A percentile compares a stretch with the other conserved stretches of the same genome.
Evolutionary conservation across 2,888 invertebrate species (phyloP).

Genomic region (Diplolepis rosae): DNA sequence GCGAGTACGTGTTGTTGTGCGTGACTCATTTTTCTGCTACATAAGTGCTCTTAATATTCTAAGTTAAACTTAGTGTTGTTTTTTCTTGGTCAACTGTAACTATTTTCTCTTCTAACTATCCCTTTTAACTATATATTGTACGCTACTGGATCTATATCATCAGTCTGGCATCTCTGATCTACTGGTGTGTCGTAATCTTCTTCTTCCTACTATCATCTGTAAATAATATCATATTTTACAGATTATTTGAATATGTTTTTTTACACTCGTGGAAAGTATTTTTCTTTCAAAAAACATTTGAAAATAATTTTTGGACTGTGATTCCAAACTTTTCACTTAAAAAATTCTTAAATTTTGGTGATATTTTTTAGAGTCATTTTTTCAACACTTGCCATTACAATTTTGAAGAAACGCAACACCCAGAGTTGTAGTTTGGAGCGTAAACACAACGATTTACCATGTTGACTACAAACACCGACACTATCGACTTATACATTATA

Average conservation of each 20-base stretch:
- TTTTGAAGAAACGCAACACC: background rate
- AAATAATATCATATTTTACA: background rate
- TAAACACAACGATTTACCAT: background rate
- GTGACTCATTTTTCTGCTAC: slow-evolving; percentile 74
- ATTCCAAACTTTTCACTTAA: too few species aligned
- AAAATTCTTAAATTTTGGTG: background rate
- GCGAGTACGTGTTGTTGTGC: slow-evolving; percentile 78
- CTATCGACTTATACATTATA: background rate
- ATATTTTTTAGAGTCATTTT: too few species aligned
- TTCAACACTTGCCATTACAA: slow-evolving; percentile 15
- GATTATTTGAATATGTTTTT: too few species aligned
- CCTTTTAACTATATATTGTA: slow-evolving; percentile 49
- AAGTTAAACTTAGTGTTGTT: slow-evolving; percentile 39
- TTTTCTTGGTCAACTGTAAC: slow-evolving; percentile 41
- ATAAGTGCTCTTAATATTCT: slow-evolving; percentile 42
- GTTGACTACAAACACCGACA: background rate
- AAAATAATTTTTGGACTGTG: background rate
- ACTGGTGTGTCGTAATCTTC: slow-evolving; percentile 68
- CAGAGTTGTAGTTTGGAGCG: background rate
- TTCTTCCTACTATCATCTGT: slow-evolving; percentile 66
- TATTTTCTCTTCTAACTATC: slow-evolving; percentile 41
- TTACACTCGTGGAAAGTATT: too few species aligned
- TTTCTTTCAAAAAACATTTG: too few species aligned
- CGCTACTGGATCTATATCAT: slow-evolving; percentile 47
- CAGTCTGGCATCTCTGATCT: slow-evolving; percentile 70